Percentiles rank a stretch among this genome's conserved stretches.
Evolutionary conservation across 2,113 vertebrate genomes (phyloP).

Genomic region (Anolis carolinensis): DNA sequence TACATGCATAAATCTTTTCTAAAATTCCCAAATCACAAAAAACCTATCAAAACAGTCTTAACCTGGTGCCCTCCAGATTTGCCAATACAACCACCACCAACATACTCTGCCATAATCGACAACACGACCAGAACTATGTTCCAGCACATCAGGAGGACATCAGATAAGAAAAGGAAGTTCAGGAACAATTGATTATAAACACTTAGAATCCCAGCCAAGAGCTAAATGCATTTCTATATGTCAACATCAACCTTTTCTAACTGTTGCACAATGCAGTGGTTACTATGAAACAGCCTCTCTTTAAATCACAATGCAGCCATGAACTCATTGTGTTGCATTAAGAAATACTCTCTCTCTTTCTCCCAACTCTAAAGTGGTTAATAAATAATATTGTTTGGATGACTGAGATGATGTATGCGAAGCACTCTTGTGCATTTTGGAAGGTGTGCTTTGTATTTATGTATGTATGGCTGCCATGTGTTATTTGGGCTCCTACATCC

Average conservation of each 20-base stretch:
- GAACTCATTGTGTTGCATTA: not conserved
- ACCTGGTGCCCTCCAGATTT: not conserved
- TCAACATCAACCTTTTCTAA: not conserved
- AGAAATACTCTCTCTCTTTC: not conserved
- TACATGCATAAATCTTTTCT: not conserved
- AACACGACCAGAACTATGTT: not conserved
- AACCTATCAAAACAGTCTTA: not conserved
- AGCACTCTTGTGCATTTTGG: not conserved
- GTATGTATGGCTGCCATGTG: not conserved
- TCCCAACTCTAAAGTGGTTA: not conserved
- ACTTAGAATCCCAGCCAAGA: not conserved
- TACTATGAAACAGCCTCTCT: not conserved
- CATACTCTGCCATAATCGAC: not conserved
- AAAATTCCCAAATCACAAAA: not conserved
- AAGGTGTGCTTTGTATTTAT: not conserved
- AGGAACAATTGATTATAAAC: not conserved
- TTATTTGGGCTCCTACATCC: constrained; percentile 8
- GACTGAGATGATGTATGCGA: not conserved
- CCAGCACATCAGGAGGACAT: not conserved
- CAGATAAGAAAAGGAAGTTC: not conserved
- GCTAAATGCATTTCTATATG: not conserved
- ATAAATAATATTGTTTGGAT: not conserved
- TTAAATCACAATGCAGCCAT: not conserved
- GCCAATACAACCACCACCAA: not conserved
- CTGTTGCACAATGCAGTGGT: not conserved